These are phyloP conservation scores for Galagoides demidoff DNA, from an alignment of 2,797 vertebrate genomes.

Conservation along the genomic window DNA sequence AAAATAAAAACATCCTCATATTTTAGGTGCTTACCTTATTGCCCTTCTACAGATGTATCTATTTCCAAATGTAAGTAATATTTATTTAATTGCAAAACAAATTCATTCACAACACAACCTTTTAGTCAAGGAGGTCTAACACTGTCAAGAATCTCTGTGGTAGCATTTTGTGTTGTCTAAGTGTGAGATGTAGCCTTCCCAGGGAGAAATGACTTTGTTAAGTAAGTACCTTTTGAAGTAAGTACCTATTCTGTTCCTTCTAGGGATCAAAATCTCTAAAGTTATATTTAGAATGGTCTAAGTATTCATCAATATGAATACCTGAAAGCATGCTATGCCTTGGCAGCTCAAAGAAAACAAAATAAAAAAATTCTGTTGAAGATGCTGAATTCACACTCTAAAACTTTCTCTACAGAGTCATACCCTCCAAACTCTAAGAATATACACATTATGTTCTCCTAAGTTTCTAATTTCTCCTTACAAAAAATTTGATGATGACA, in stretches of 20 bases:
- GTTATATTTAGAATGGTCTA: not conserved
- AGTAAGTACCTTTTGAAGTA: not conserved
- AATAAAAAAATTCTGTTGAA: not conserved
- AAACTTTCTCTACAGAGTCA: not conserved
- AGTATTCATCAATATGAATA: not conserved
- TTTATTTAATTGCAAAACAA: conserved; percentile 53
- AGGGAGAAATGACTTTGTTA: not conserved
- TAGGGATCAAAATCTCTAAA: not conserved
- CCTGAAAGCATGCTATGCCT: not conserved
- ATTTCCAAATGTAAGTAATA: conserved; percentile 38
- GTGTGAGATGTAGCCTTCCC: not conserved
- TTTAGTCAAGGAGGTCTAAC: not conserved
- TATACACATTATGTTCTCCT: not conserved
- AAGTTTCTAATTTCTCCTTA: not conserved
- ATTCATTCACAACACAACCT: not conserved
- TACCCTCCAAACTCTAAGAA: not conserved
- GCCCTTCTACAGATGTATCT: not conserved
- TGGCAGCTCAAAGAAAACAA: not conserved
- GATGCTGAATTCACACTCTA: not conserved
- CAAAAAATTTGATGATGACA: not conserved
- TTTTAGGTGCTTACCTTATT: not conserved
- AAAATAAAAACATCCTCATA: not conserved
- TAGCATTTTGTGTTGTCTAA: not conserved
- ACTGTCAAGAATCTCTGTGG: not conserved
- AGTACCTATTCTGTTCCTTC: not conserved